Percentiles rank a stretch among this genome's conserved stretches.
These are phyloP conservation scores for Aporrectodea caliginosa DNA, from an alignment of 1,140 invertebrate species.

Conservation along the genomic window DNA sequence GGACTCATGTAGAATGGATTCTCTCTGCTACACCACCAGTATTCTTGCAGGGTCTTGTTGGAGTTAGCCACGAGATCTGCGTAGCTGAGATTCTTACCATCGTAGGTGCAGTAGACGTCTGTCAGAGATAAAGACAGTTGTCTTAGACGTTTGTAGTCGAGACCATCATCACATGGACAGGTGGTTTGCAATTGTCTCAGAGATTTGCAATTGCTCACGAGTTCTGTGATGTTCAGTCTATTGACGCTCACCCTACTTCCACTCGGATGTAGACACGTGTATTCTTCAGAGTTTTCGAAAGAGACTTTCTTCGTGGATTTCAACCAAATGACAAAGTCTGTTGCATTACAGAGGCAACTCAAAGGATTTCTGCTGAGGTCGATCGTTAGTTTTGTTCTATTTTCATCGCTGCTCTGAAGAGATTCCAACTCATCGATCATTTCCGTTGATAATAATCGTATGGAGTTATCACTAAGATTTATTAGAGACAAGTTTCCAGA, in stretches of 20 bases:
- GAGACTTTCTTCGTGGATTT: not conserved
- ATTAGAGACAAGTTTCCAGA: too few relatives aligned
- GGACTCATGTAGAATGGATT: not conserved
- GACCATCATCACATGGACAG: not conserved
- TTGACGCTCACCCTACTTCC: not conserved
- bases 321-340: not conserved
- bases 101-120: not conserved
- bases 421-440: too few relatives aligned
- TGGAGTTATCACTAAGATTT: too few relatives aligned
- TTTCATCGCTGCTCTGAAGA: too few relatives aligned
- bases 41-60: not conserved
- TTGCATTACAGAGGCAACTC: not conserved
- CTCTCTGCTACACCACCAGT: not conserved
- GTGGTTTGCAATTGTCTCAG: not conserved
- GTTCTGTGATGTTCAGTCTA: not conserved
- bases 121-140: not conserved
- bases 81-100: not conserved
- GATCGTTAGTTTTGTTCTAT: too few relatives aligned
- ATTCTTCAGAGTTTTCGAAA: not conserved
- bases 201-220: not conserved
- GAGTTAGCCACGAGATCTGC: not conserved
- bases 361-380: not conserved
- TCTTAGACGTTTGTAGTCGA: not conserved
- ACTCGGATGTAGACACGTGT: not conserved
- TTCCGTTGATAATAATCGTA: too few relatives aligned